Base-by-base conservation (phyloP, 2,888 invertebrate genomes). In the Abrostola triplasia region DNA sequence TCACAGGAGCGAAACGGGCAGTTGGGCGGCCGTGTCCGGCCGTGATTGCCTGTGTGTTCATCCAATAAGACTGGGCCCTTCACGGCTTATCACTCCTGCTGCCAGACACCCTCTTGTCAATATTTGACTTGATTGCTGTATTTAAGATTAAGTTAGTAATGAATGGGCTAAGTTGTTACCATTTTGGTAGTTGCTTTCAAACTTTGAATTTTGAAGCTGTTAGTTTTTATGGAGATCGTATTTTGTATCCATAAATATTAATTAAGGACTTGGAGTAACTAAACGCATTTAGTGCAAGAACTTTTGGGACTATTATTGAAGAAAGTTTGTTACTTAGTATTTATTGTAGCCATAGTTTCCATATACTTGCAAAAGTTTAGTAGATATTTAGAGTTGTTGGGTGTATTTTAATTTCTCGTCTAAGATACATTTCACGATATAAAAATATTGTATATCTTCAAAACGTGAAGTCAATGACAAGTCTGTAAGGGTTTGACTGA, bases 41-140 rank as follows among this genome's bases (percentile, higher is more conserved):
- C 72, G 73, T 73, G 73, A 84, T 84, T 82, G 83, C 62, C 77
- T 89, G 87, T 88, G 79, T 88, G 81, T 84, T 73, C 69, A 83
- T 75, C 84, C 88, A 88, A 90, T 90, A 86, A 86, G 70, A 67
- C 67, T 60, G 73, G 56, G 69, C 82, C 83, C 82, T 81, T 84
- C 80, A 80, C 80, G 68, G 72, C 81, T 84, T 80, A 85, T 79
- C 83, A 80, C 75, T 77, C 73, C 77, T 73, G 70, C 72, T 36
- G 66, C 61, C 71, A 70, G 73, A 73, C 79, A 70, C 69, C 64
- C 67, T 59, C 48, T 49, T 37, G 67, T 67, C 82, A 83, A 85
- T 85, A 78, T 81, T 83, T 80, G 70, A 69, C 68, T 76, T 76
- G 67, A 59, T 57, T 74, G 71, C 72, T 62, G 61, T 66, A 76